Conservation (phyloP, 2,113 vertebrate genomes). For the Sebastes schlegelii region DNA sequence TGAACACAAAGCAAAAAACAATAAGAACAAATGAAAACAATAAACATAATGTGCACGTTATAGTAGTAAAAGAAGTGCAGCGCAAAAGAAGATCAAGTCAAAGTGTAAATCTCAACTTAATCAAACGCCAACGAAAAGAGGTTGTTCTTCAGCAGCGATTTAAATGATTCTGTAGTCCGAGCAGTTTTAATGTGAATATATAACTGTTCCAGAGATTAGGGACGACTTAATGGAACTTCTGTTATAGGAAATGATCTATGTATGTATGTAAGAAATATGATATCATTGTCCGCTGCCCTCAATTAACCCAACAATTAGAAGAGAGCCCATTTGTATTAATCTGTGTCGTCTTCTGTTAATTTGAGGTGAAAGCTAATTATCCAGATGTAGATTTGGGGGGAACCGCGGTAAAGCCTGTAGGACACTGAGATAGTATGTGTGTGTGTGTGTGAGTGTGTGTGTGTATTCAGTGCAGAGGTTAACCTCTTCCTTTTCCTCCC, state of each 20-base stretch:
- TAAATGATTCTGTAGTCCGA: too few relatives aligned
- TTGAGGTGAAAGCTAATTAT: constrained; percentile 50
- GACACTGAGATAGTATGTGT: constrained; percentile 13
- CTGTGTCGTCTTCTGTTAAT: constrained; percentile 40
- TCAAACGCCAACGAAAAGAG: too few relatives aligned
- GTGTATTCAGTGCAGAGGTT: constrained; percentile 65
- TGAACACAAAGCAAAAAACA: too few relatives aligned
- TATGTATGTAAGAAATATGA: not conserved
- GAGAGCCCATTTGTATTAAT: constrained; percentile 12
- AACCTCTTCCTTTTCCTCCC: constrained; percentile 73
- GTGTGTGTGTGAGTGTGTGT: constrained; percentile 21
- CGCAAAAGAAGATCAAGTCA: too few relatives aligned
- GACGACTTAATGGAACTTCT: not conserved
- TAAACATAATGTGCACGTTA: too few relatives aligned
- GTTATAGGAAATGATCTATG: not conserved
- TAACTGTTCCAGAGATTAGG: too few relatives aligned
- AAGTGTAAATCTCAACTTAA: too few relatives aligned
- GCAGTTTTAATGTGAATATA: too few relatives aligned
- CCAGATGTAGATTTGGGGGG: constrained; percentile 20
- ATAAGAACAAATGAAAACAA: too few relatives aligned
- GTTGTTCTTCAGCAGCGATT: too few relatives aligned
- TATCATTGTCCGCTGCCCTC: constrained; percentile 3
- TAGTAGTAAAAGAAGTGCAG: too few relatives aligned
- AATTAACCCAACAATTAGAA: constrained; percentile 44
- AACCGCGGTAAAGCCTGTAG: not conserved